Conservation (phyloP, 2,797 vertebrate genomes). For the Anomalospiza imberbis region DNA sequence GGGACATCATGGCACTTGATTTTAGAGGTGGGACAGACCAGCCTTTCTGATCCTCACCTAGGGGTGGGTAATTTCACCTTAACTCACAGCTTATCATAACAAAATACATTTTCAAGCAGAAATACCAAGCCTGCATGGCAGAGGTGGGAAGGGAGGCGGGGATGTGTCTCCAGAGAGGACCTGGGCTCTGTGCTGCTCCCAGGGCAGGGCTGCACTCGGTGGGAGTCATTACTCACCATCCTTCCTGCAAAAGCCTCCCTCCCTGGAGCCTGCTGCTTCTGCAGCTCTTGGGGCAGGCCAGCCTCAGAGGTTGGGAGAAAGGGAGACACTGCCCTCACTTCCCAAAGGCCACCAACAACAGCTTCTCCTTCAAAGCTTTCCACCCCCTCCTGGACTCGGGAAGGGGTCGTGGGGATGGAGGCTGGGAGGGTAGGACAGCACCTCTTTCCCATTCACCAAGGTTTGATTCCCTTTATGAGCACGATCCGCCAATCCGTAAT, state of each 20-base stretch:
- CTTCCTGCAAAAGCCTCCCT: not conserved
- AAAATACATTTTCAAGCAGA: not conserved
- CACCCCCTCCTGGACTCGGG: not conserved
- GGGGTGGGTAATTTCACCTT: not conserved
- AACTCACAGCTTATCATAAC: not conserved
- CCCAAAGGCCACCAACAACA: not conserved
- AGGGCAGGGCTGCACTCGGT: not conserved
- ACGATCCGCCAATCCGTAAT: conserved; percentile 85
- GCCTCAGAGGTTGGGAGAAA: not conserved
- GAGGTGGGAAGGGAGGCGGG: not conserved
- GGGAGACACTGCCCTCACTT: not conserved
- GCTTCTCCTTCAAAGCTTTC: not conserved
- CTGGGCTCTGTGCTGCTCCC: not conserved
- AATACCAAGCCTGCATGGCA: not conserved
- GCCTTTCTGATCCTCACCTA: not conserved
- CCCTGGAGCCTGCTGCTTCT: not conserved
- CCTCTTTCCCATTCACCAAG: conserved; percentile 71
- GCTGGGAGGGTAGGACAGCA: conserved; percentile 23
- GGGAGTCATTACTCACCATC: not conserved
- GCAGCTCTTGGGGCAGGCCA: not conserved
- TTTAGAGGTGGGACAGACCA: not conserved
- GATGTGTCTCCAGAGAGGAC: not conserved
- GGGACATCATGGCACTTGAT: not conserved
- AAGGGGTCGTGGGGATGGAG: conserved; percentile 11
- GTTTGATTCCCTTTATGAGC: conserved; percentile 72